Conservation (phyloP, 2,797 vertebrate genomes). For the Hozukius guyotensis region DNA sequence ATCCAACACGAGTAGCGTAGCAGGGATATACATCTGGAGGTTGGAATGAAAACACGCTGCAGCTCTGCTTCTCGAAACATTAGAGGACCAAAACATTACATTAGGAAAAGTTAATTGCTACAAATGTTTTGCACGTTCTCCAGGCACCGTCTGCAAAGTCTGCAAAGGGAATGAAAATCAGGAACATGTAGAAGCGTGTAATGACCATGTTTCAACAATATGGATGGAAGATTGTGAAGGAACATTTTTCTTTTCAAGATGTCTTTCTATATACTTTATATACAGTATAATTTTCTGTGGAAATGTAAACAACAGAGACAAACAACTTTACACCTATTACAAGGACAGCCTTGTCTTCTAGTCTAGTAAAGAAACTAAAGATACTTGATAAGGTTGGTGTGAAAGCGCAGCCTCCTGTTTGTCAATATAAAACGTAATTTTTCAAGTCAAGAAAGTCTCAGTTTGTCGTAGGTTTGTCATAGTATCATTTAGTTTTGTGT, state of each 20-base stretch:
- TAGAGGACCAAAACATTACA: constrained; percentile 36
- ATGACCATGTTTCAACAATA: not conserved
- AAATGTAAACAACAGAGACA: not conserved
- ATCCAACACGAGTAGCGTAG: constrained; percentile 49
- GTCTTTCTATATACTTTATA: not conserved
- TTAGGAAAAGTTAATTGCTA: not conserved
- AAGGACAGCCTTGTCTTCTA: too few relatives aligned
- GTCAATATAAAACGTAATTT: too few relatives aligned
- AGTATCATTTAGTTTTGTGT: too few relatives aligned
- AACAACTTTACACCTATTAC: not conserved
- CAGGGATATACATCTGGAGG: constrained; percentile 65
- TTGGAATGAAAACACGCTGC: constrained; percentile 66
- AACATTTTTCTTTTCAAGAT: not conserved
- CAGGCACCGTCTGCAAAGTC: not conserved
- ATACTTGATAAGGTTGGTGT: not conserved
- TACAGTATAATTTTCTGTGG: not conserved
- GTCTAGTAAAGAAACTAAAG: too few relatives aligned
- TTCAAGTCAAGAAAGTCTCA: too few relatives aligned
- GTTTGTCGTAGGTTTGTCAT: too few relatives aligned
- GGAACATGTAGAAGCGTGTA: not conserved
- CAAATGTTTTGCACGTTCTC: constrained; percentile 18
- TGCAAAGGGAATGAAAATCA: not conserved
- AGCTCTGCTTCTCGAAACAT: constrained; percentile 32
- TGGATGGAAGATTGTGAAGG: not conserved
- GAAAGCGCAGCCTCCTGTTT: not conserved